Base-by-base conservation (phyloP, 2,797 vertebrate species). In the Myripristis murdjan region DNA sequence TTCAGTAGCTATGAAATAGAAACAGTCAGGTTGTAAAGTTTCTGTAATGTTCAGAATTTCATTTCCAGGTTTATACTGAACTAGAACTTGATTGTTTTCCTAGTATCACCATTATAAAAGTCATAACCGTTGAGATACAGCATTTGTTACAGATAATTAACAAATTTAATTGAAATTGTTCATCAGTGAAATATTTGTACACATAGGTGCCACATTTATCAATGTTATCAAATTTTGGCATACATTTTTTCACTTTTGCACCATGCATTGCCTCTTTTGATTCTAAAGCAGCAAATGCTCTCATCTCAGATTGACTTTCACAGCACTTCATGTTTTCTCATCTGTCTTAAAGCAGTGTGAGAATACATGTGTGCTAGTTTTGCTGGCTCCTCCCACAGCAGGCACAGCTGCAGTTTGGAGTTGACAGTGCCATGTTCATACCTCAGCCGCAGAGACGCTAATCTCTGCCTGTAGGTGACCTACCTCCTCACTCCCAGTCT, bases 381-480 rank as follows among this genome's bases (percentile, higher is more conserved):
- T 77, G 67, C 58, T 67, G 48, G 73, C 79, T 75, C 63, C 78
- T 78, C 64, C 37, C 49, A 55, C 43, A 91, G 77, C 70, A 65
- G 79, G 75, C 64, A 88, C 83, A 81, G 83, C 76, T 83, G 80
- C 76, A 71, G 73, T 48, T 49, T 23, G 20, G 37, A 23, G 54
- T 62, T 90, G 87, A 92, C 87, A 87, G 87, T 84, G 67, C 54
- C 80, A 43, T 85, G 84, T 83, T 86, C 77, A 63, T 85, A 87
- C 87, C 78, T 79, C 82, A 82, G 75, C 81, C 82, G 79, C 16
- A 73, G 73, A 91, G 91, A 93, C 91, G 87, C 86, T 93, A 93
- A 93, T 91, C 92, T 91, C 73, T 76, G 70, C 75, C 80, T 89
- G 83, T 87, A 89, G 87, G 86, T 93, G 90, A 93, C 89, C 90